Evolutionary conservation across 2,888 invertebrate species (phyloP), one percentile per base, ranked within the genome.

Genomic region (Lysandra bellargus): DNA sequence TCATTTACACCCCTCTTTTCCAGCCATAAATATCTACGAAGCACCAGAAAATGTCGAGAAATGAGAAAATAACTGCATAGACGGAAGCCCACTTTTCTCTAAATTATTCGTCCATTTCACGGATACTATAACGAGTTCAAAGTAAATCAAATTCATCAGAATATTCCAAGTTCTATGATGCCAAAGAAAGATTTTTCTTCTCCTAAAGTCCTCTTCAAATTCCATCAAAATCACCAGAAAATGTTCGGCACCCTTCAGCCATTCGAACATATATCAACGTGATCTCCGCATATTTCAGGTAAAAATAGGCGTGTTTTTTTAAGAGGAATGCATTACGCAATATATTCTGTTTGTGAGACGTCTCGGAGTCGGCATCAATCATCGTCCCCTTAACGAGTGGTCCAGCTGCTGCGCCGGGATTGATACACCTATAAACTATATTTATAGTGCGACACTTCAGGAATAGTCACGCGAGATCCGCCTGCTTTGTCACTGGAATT

Each of bases 381-480:
- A 94, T 93, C 93, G 90, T 87, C 88, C 85, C 85, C 88, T 93
- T 57, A 94, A 93, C 92, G 93, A 92, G 90, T 88, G 84, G 82
- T 83, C 86, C 93, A 93, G 93, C 94, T 94, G 94, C 88, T 92
- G 88, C 88, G 85, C 83, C 84, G 86, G 85, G 93, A 93, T 93
- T 93, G 92, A 93, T 94, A 88, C 92, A 89, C 87, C 91, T 89
- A 92, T 93, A 91, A 93, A 92, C 88, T 91, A 91, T 93, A 93
- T 93, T 93, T 93, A 93, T 92, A 91, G 91, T 86, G 85, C 86
- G 87, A 88, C 86, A 87, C 88, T 88, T 88, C 88, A 87, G 85
- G 89, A 90, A 90, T 89, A 90, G 89, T 88, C 87, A 87, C 86
- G 84, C 33, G 33, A 30, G 64, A 64, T 23, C 64, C 9, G 64